These are phyloP conservation scores for Sialia sialis DNA, from an alignment of 2,113 vertebrate genomes.

Conservation along the genomic window DNA sequence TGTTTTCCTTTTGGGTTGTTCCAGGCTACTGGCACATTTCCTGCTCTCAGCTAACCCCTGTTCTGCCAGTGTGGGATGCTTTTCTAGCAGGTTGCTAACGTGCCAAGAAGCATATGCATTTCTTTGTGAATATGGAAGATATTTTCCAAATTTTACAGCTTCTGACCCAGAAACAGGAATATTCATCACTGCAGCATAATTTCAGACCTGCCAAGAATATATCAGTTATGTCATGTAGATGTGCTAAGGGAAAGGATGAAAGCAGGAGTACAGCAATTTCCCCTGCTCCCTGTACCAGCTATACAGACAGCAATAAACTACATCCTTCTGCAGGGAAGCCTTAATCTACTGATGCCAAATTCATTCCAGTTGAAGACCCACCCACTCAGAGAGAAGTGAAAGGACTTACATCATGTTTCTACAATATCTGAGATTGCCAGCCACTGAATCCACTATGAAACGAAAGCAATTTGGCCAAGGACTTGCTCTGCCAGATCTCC, in stretches of 20 bases:
- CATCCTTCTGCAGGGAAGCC: neutral
- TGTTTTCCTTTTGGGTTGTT: neutral
- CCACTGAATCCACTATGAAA: neutral
- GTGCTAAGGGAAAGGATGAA: neutral
- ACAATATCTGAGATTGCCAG: neutral
- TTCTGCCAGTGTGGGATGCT: slow-evolving; percentile 41
- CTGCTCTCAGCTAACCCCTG: slow-evolving; percentile 13
- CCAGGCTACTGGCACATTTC: neutral
- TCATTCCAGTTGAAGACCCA: neutral
- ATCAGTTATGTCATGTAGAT: slow-evolving; percentile 14
- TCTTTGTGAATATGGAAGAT: slow-evolving; percentile 23
- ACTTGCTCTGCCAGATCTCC: neutral
- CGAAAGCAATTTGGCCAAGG: neutral
- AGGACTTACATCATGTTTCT: neutral
- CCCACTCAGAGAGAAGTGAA: neutral
- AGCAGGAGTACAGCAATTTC: neutral
- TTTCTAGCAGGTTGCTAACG: slow-evolving; percentile 7
- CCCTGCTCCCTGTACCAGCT: neutral
- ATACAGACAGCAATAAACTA: neutral
- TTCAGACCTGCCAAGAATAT: slow-evolving; percentile 57
- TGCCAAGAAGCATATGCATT: slow-evolving; percentile 40
- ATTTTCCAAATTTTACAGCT: slow-evolving; percentile 49
- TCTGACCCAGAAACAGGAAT: slow-evolving; percentile 53
- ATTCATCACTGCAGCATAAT: slow-evolving; percentile 51
- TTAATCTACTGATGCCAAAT: neutral